Evolutionary conservation across 2,797 vertebrate species (phyloP), one percentile per base, ranked within the genome.

Genomic region (Crenuchus spilurus): DNA sequence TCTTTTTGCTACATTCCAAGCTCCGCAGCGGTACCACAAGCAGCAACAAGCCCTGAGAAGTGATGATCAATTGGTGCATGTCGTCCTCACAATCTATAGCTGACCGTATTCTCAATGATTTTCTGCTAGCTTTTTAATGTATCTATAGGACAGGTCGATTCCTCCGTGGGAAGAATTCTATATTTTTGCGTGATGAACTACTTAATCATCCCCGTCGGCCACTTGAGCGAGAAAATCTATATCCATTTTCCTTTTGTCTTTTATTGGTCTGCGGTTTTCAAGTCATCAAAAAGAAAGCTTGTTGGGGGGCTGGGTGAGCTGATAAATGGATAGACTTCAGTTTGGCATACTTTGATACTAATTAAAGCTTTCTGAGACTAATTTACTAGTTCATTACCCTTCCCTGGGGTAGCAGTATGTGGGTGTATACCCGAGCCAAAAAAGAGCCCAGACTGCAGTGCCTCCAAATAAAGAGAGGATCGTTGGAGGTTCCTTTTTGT

Each of bases 161-260:
- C 88, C 90, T 86, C 77, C 64, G 89, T 78, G 87, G 89, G 92
- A 87, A 92, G 91, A 91, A 90, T 87, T 92, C 84, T 91, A 78
- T 91, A 92, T 85, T 93, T 92, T 87, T 86, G 82, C 86, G 85
- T 92, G 88, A 90, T 92, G 85, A 93, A 90, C 89, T 35, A 88
- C 87, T 92, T 92, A 90, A 87, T 95, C 89, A 92, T 92, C 92
- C 84, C 60, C 82, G 79, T 83, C 83, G 88, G 88, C 79, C 82
- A 88, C 78, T 85, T 89, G 90, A 75, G 86, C 89, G 89, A 87
- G 55, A 91, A 93, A 95, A 91, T 91, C 87, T 76, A 91, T 91
- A 89, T 83, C 83, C 83, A 80, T 85, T 92, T 93, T 92, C 89
- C 87, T 90, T 94, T 92, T 91, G 91, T 91, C 90, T 92, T 90